These are phyloP conservation scores for Erebia ligea DNA, from an alignment of 2,888 invertebrate species.

Conservation along the genomic window DNA sequence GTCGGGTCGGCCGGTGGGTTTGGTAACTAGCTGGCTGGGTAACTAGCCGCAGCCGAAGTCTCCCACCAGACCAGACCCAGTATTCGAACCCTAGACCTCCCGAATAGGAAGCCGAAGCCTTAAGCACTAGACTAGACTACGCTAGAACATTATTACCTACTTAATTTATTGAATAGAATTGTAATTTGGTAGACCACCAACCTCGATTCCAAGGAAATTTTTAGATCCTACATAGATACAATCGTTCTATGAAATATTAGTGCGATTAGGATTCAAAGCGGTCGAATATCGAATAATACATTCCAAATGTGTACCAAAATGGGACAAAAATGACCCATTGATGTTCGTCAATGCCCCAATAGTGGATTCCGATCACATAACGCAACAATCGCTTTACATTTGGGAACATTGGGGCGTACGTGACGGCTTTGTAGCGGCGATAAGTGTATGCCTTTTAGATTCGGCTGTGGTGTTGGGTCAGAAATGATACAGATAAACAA, in stretches of 20 bases:
- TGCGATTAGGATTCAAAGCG: conserved; percentile 6
- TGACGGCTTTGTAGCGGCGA: conserved; percentile 28
- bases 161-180: no score
- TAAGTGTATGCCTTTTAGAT: conserved; percentile 4
- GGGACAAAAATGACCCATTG: conserved; percentile 30
- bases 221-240: neutral
- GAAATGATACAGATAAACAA: neutral
- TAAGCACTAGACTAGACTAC: no score
- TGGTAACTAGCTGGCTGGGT: no score
- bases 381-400: conserved; percentile 43
- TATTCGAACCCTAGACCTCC: no score
- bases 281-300: conserved; percentile 1
- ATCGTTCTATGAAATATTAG: neutral
- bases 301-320: conserved; percentile 19
- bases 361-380: conserved; percentile 34
- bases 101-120: no score
- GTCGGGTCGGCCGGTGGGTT: no score
- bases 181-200: neutral
- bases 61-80: no score
- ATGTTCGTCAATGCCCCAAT: conserved; percentile 26
- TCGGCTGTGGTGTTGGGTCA: neutral
- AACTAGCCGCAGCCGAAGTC: no score
- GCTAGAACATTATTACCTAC: no score
- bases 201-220: neutral
- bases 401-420: conserved; percentile 38